These are phyloP conservation scores for Cinclus cinclus DNA, from an alignment of 2,113 vertebrate genomes.

Conservation along the genomic window DNA sequence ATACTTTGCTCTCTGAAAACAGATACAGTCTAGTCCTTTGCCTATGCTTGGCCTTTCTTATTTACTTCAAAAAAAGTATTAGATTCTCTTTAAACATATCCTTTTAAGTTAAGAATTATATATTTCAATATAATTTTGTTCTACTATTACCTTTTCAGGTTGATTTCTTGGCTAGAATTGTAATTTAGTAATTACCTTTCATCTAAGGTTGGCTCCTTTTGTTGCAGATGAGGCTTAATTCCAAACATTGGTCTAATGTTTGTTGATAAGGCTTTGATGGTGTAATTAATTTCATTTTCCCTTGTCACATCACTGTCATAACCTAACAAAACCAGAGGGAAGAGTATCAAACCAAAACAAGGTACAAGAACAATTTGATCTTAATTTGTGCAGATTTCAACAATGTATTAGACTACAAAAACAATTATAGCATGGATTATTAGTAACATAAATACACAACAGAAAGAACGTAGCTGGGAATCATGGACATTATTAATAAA, in stretches of 20 bases:
- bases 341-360: background rate
- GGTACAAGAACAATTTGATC: background rate
- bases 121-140: background rate
- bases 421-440: background rate
- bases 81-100: background rate
- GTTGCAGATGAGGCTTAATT: slow-evolving; percentile 93
- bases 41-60: background rate
- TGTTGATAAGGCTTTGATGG: slow-evolving; percentile 97
- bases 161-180: background rate
- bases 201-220: slow-evolving; percentile 92
- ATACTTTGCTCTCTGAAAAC: background rate
- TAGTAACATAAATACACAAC: background rate
- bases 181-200: slow-evolving; percentile 85
- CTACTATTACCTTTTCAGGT: background rate
- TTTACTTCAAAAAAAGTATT: background rate
- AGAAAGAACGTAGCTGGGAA: background rate
- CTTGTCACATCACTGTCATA: slow-evolving; percentile 97
- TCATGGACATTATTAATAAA: background rate
- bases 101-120: background rate
- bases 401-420: background rate
- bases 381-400: background rate
- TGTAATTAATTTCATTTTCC: slow-evolving; percentile 95
- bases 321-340: slow-evolving; percentile 73
- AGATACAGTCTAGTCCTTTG: background rate
- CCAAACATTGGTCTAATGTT: slow-evolving; percentile 93